phyloP scores from a whole-genome alignment of 2,797 vertebrate species.

The Lepidocolaptes lacrymiger region DNA sequence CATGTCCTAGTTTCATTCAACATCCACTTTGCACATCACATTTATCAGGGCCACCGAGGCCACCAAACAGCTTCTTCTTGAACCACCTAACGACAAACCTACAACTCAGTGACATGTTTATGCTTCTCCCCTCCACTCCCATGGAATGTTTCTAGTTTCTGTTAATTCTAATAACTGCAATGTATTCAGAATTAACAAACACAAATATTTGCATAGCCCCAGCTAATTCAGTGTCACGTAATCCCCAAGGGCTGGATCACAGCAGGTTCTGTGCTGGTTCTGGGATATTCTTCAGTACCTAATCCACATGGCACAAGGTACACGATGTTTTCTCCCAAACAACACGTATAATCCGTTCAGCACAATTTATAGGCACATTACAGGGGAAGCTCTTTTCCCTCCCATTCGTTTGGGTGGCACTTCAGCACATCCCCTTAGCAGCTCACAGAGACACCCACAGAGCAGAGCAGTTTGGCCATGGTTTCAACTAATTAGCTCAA shows the following conservation, averaged over 20 bases:
- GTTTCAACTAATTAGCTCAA: not conserved
- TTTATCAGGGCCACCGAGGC: not conserved
- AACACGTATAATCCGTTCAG: not conserved
- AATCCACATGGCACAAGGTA: not conserved
- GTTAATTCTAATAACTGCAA: not conserved
- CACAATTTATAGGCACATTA: not conserved
- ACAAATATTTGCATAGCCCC: not conserved
- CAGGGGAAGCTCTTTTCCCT: not conserved
- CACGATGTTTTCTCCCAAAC: not conserved
- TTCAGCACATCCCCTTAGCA: not conserved
- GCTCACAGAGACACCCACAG: not conserved
- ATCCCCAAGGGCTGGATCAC: not conserved
- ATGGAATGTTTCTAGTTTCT: not conserved
- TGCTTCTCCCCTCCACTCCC: not conserved
- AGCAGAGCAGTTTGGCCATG: not conserved
- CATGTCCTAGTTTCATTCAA: not conserved
- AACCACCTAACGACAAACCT: not conserved
- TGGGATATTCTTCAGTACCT: not conserved
- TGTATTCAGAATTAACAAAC: not conserved
- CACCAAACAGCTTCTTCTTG: slow-evolving; percentile 26
- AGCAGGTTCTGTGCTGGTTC: not conserved
- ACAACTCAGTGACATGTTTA: not conserved
- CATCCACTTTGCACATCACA: not conserved
- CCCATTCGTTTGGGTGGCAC: not conserved
- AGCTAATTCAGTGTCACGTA: not conserved